These are phyloP conservation scores for Agriotes lineatus DNA, from an alignment of 2,888 invertebrate species.

Conservation along the genomic window DNA sequence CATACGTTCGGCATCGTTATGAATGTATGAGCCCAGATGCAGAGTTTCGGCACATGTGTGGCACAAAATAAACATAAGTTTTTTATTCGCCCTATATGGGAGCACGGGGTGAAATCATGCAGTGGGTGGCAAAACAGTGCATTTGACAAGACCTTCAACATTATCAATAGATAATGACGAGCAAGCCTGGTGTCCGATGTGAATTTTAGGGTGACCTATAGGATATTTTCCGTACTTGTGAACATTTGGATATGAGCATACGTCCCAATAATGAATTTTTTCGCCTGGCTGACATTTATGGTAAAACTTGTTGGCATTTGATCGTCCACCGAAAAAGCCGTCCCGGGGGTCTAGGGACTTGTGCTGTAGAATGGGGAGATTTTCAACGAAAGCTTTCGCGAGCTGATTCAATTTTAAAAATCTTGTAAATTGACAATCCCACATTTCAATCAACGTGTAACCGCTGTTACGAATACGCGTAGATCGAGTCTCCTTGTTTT, in stretches of 20 bases:
- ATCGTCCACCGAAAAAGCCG: constrained; percentile 53
- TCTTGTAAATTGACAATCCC: neutral
- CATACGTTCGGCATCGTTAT: neutral
- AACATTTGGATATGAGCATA: constrained; percentile 56
- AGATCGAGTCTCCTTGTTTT: neutral
- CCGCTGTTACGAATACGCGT: neutral
- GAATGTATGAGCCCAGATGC: neutral
- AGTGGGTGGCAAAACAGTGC: constrained; percentile 10
- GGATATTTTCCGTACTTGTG: constrained; percentile 54
- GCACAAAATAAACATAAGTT: constrained; percentile 14
- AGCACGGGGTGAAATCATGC: constrained; percentile 17
- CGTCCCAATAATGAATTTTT: constrained; percentile 51
- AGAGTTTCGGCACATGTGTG: neutral
- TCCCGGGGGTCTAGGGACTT: constrained; percentile 46
- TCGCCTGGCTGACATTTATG: constrained; percentile 44
- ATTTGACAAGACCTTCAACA: constrained; percentile 9
- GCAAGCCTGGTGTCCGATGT: constrained; percentile 44
- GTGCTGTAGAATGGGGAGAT: neutral
- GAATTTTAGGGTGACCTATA: constrained; percentile 53
- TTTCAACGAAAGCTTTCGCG: neutral
- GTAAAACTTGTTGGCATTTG: constrained; percentile 46
- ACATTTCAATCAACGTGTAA: neutral
- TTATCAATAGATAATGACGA: constrained; percentile 31
- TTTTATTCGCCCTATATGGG: neutral
- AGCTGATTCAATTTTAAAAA: neutral